These are phyloP conservation scores for Drosophila kambysellisi DNA, from an alignment of 2,888 invertebrate genomes.

Conservation along the genomic window DNA sequence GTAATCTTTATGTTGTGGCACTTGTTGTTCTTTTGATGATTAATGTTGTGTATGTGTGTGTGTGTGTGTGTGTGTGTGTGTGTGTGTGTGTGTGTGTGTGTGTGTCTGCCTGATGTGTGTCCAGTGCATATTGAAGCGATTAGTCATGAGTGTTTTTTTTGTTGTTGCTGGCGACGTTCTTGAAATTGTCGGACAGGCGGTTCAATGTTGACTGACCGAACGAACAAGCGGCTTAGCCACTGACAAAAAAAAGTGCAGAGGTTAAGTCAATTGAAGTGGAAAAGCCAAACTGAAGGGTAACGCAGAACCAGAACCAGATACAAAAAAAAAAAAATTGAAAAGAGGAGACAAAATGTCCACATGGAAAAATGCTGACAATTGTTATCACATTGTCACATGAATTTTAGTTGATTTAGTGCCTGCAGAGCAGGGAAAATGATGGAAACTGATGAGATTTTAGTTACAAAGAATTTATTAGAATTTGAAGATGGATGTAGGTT, in stretches of 20 bases:
- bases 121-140: constrained; percentile 60
- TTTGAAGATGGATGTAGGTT: not conserved
- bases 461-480: not conserved
- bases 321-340: constrained; percentile 1
- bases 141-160: constrained; percentile 52
- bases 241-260: constrained; percentile 52
- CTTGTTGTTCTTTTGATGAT: constrained; percentile 53
- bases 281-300: constrained; percentile 38
- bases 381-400: constrained; percentile 50
- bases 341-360: not conserved
- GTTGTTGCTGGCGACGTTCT: constrained; percentile 32
- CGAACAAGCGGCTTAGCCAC: constrained; percentile 55
- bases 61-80: constrained; percentile 3
- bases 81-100: constrained; percentile 11
- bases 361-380: constrained; percentile 22
- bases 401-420: constrained; percentile 34
- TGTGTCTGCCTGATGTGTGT: constrained; percentile 23
- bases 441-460: not conserved
- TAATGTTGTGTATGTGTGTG: constrained; percentile 33
- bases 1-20: constrained; percentile 42
- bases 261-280: constrained; percentile 45
- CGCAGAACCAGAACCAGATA: not conserved
- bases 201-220: constrained; percentile 39
- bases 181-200: constrained; percentile 41
- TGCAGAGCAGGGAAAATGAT: constrained; percentile 24